A percentile compares a stretch with the other conserved stretches of the same genome.
phyloP scores from a whole-genome alignment of 2,113 vertebrate genomes.

The Lophius piscatorius region DNA sequence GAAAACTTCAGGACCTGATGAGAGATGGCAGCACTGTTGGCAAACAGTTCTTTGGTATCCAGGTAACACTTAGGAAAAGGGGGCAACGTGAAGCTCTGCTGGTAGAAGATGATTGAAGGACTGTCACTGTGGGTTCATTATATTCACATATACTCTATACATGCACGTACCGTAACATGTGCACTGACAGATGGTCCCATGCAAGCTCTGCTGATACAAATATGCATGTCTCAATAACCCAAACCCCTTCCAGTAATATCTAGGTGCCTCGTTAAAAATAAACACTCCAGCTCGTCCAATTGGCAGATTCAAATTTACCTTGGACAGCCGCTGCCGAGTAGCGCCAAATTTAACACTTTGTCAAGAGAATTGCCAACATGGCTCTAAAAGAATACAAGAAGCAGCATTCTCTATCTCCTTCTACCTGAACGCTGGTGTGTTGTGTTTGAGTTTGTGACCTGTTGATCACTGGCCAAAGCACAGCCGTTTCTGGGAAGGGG shows the following conservation, averaged over 20 bases:
- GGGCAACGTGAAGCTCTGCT: constrained; percentile 21
- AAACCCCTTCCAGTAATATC: constrained; percentile 17
- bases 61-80: constrained; percentile 44
- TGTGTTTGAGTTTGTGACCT: constrained; percentile 20
- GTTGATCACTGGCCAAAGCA: constrained; percentile 7
- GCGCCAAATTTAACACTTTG: constrained; percentile 74
- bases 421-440: background rate
- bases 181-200: background rate
- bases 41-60: constrained; percentile 62
- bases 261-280: constrained; percentile 30
- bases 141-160: background rate
- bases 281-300: constrained; percentile 23
- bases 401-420: constrained; percentile 43
- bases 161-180: constrained; percentile 22
- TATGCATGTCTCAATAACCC: constrained; percentile 12
- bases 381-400: constrained; percentile 70
- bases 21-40: constrained; percentile 50
- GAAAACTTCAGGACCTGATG: constrained; percentile 26
- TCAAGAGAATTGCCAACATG: constrained; percentile 73
- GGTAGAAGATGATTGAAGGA: constrained; percentile 17
- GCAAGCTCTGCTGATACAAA: constrained; percentile 20
- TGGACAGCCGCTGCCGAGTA: constrained; percentile 41
- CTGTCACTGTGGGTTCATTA: constrained; percentile 11
- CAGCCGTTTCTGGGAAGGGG: constrained; percentile 69
- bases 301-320: constrained; percentile 52